Evolutionary conservation across 2,888 invertebrate species (phyloP), one percentile per base, ranked within the genome.

Genomic region (Stegana nigrithorax): DNA sequence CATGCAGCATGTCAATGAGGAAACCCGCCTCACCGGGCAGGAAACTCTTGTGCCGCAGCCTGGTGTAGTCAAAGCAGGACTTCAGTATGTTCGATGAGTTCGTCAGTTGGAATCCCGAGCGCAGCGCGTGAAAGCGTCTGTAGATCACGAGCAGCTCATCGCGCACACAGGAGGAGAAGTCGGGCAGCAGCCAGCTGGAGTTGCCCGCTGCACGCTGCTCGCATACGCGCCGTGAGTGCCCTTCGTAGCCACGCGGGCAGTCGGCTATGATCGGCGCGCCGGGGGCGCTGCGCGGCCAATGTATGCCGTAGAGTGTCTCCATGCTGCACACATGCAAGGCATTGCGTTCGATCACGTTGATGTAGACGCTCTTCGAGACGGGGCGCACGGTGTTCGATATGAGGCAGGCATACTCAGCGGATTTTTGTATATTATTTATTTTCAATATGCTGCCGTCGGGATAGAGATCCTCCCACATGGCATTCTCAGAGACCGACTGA

Each of bases 381-480:
- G 88, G 87, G 80, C 68, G 82, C 8, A 85, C 85, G 80, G 88
- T 74, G 86, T 88, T 78, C 83, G 90, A 64, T 0, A 93, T 92
- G 76, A 92, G 89, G 79, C 94, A 94, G 0, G 92, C 90, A 77
- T 92, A 94, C 71, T 90, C 90, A 0, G 91, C 90, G 0, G 93
- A 92, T 89, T 91, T 93, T 91, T 93, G 92, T 50, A 92, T 90
- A 72, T 91, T 92, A 72, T 90, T 91, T 26, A 95, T 90, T 80
- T 92, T 92, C 4, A 95, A 86, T 60, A 95, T 92, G 75, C 93
- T 94, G 7, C 95, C 95, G 63, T 92, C 91, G 0, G 94, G 94
- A 82, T 91, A 93, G 25, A 95, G 87, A 78, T 94, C 93, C 81
- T 95, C 94, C 91, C 94, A 94, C 72, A 92, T 92, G 75, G 92